These are phyloP conservation scores for Polymixis flavicincta DNA, from an alignment of 2,888 invertebrate genomes.

Conservation along the genomic window DNA sequence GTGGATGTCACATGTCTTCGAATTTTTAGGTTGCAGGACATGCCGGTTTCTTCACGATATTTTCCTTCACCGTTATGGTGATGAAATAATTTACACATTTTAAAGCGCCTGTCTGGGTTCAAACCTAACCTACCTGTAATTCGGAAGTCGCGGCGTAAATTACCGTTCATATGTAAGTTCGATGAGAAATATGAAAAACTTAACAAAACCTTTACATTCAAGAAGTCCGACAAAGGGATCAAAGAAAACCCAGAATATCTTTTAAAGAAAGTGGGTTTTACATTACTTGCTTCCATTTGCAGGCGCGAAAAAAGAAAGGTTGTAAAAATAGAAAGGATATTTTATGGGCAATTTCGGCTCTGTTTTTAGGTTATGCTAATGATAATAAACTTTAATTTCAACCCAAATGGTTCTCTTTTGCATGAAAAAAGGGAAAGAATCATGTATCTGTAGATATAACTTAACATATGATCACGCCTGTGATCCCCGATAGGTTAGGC, in stretches of 20 bases:
- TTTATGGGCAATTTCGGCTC: slow-evolving; percentile 52
- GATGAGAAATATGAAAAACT: background rate
- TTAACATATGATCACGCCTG: too few relatives aligned
- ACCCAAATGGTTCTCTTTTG: slow-evolving; percentile 35
- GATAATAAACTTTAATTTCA: slow-evolving; percentile 66
- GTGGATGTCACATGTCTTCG: too few relatives aligned
- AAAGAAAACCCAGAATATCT: slow-evolving; percentile 7
- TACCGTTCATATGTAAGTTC: background rate
- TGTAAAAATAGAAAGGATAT: slow-evolving; percentile 57
- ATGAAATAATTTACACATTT: too few relatives aligned
- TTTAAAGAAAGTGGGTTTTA: slow-evolving; percentile 26
- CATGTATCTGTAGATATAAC: too few relatives aligned
- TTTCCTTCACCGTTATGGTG: too few relatives aligned
- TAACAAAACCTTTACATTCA: background rate
- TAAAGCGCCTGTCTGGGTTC: too few relatives aligned
- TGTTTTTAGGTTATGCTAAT: slow-evolving; percentile 56
- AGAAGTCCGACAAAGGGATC: background rate
- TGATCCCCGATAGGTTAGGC: too few relatives aligned
- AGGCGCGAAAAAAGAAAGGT: slow-evolving; percentile 37
- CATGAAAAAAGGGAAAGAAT: too few relatives aligned
- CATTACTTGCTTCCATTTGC: slow-evolving; percentile 38
- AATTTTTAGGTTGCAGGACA: too few relatives aligned
- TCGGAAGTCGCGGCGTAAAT: too few relatives aligned
- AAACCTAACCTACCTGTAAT: too few relatives aligned
- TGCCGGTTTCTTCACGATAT: too few relatives aligned